Evolutionary conservation across 2,113 vertebrate species (phyloP), one percentile per base, ranked within the genome.

Genomic region (Hyperoodon ampullatus): DNA sequence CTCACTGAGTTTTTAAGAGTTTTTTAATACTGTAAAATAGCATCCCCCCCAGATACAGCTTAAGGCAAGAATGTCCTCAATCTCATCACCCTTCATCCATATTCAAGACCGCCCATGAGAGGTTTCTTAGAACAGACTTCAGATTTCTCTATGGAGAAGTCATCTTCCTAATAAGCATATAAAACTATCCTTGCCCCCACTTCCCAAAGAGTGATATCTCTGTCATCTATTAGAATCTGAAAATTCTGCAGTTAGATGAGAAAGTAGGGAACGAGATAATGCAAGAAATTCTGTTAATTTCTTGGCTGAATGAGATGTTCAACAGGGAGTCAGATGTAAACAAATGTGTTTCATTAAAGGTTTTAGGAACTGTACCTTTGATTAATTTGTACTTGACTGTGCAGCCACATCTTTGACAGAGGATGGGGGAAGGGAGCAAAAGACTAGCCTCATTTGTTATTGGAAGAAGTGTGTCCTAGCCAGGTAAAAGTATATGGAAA

Each of bases 1-100:
- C 13, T 94, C 8, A 44, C 21, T 50, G 47, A 89, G 35, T 61
- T 91, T 89, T 78, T 28, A 70, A 15, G 58, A 63, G 12, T 28
- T 80, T 85, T 96, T 82, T 50, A 96, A 82, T 47, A 50, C 21
- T 80, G 14, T 3, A 93, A 93, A 92, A 93, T 14, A 78, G 23
- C 18, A 55, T 42, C 7, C 53, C 2, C 50, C 14, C 13, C 18
- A 88, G 39, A 84, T 11, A 74, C 1, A 91, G 39, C 68, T 88
- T 33, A 91, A 75, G 21, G 11, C 14, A 68, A 66, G 47, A 90
- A 35, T 50, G 33, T 35, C 55, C 26, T 87, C n/a, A 88, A 77
- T 23, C 39, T 91, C 42, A 72, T 74, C 19, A 33, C 11, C 66
- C 33, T 78, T 74, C 58, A 74, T 94, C 16, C 26, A 95, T 63